Evolutionary conservation across 1,140 invertebrate species (phyloP), one percentile per base, ranked within the genome.

Genomic region (Cotesia vestalis): DNA sequence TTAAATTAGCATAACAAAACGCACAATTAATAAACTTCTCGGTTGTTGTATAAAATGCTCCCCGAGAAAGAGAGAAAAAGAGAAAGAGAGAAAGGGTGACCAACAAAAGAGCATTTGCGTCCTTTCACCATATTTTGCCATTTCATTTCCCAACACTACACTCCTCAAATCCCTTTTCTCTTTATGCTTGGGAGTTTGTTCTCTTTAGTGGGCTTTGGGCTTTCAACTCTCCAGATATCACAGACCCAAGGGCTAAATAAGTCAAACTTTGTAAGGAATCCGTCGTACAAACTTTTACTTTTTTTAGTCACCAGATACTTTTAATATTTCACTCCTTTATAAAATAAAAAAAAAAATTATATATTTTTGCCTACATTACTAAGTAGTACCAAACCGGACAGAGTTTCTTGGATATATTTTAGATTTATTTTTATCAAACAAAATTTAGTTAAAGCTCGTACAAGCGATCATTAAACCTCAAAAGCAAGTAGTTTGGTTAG

Each of bases 1-100:
- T 76, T 71, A 75, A 81, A 86, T 86, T 84, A 85, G 80, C 85
- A 86, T 86, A 85, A 86, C 83, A 86, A 86, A 86, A 85, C 80
- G 83, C 80, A 80, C 84, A 86, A 86, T 86, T 86, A 86, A 86
- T 85, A 85, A 86, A 86, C 83, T 86, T 86, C 59, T 74, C 69
- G 71, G 77, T 76, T 46, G 40, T 46, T 46, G 40, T 46, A 46
- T 46, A 46, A 46, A 46, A 46, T 46, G 1, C 27, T 27, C 27
- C 27, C 27, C 3, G 27, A 27, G 27, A 27, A 27, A 27, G 27
- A n/a, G n/a, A n/a, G n/a, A n/a, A n/a, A n/a, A n/a, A n/a, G n/a
- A n/a, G n/a, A n/a, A n/a, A n/a, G n/a, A 11, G 66, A 62, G 73
- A 73, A 76, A 73, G 74, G 73, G 14, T 67, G 52, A 67, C 78